Conservation (phyloP, 2,888 invertebrate species). For the Petrolisthes cinctipes region DNA sequence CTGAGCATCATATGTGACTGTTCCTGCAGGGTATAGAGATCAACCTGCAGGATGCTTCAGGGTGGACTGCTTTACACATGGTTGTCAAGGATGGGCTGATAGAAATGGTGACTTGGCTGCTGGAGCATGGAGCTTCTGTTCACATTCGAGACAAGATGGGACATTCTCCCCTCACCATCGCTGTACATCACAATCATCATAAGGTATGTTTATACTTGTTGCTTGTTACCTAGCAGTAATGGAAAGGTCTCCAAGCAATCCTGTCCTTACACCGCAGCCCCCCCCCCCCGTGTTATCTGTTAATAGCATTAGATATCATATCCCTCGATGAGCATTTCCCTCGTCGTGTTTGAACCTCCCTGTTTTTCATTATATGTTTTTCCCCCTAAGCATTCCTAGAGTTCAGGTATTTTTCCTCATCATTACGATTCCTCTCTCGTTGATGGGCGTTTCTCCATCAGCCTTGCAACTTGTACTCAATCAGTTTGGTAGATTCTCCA, state of each 20-base stretch:
- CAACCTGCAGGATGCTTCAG: slow-evolving; percentile 80
- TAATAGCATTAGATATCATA: neutral
- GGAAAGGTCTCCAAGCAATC: neutral
- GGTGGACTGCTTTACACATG: slow-evolving; percentile 84
- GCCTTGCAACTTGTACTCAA: too few species aligned
- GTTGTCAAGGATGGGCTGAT: slow-evolving; percentile 81
- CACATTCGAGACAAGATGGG: slow-evolving; percentile 78
- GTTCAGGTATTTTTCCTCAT: too few species aligned
- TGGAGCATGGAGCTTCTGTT: slow-evolving; percentile 85
- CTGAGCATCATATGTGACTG: neutral
- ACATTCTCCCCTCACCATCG: slow-evolving; percentile 80
- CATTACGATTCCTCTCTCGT: too few species aligned
- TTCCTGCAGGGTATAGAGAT: slow-evolving; percentile 79
- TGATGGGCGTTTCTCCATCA: too few species aligned
- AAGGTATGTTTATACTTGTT: slow-evolving; percentile 35
- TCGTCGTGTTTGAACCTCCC: too few species aligned
- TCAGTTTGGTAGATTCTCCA: too few species aligned
- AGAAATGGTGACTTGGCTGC: slow-evolving; percentile 79
- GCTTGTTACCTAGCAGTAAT: neutral
- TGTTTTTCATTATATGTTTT: too few species aligned
- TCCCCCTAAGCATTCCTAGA: too few species aligned
- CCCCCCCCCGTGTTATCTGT: neutral
- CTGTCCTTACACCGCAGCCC: neutral
- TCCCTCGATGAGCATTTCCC: too few species aligned
- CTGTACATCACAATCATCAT: slow-evolving; percentile 73